Conservation (phyloP, 2,797 vertebrate species). For the Sphenopsis melanotis region DNA sequence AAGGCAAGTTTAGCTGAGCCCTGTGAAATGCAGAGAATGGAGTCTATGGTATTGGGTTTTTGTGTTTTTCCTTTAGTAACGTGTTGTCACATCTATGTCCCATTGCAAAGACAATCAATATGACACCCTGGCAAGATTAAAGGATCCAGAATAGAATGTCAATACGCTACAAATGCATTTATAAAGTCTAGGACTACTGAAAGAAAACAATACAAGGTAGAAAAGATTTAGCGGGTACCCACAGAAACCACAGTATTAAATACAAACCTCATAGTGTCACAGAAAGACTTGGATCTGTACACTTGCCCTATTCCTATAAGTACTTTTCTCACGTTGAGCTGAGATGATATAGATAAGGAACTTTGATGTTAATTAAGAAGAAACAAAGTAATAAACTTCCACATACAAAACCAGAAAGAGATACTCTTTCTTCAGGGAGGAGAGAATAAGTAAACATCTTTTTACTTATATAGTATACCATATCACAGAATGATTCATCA, state of each 20-base stretch:
- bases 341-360: neutral
- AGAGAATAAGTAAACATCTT: neutral
- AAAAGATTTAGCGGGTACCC: neutral
- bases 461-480: too few species aligned
- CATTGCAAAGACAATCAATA: neutral
- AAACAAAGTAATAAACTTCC: neutral
- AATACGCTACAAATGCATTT: neutral
- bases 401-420: neutral
- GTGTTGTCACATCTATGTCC: neutral
- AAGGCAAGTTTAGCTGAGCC: neutral
- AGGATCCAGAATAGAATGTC: neutral
- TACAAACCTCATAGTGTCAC: neutral
- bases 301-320: neutral
- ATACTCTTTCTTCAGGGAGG: neutral
- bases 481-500: neutral
- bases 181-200: neutral
- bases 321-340: neutral
- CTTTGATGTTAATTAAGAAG: neutral
- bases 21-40: neutral
- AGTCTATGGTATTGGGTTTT: neutral
- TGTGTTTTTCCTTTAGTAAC: neutral
- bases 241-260: neutral
- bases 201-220: neutral
- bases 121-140: neutral
- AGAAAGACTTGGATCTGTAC: neutral